These are phyloP conservation scores for Tyrannus savana DNA, from an alignment of 2,113 vertebrate genomes.

Conservation along the genomic window DNA sequence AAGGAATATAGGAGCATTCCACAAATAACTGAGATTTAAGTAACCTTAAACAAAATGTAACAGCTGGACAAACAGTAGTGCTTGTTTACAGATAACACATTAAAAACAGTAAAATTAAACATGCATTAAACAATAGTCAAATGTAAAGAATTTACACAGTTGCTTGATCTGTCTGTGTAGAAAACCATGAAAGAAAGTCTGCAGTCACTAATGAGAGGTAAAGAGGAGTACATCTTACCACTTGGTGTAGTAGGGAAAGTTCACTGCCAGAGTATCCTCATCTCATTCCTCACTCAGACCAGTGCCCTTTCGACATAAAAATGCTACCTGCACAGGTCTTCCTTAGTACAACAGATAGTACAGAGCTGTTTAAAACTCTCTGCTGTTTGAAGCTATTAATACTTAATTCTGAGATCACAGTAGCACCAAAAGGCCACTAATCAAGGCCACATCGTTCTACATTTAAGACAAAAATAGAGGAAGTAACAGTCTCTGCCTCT, in stretches of 20 bases:
- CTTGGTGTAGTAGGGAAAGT: background rate
- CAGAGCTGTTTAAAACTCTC: background rate
- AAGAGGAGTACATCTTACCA: background rate
- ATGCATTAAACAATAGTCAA: background rate
- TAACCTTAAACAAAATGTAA: constrained; percentile 1
- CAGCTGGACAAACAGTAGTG: background rate
- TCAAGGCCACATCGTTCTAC: background rate
- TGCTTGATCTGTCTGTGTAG: background rate
- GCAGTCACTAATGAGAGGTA: background rate
- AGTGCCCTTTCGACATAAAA: background rate
- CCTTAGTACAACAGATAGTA: background rate
- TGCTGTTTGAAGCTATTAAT: background rate
- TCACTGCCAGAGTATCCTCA: background rate
- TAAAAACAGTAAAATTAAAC: background rate
- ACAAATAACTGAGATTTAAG: constrained; percentile 37
- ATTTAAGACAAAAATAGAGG: background rate
- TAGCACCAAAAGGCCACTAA: background rate
- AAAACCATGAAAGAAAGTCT: background rate
- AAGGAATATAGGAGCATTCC: constrained; percentile 39
- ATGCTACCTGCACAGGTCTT: background rate
- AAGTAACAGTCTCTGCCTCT: background rate
- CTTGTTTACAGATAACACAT: background rate
- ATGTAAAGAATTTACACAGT: background rate
- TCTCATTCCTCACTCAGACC: background rate
- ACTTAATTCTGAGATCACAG: background rate